These are phyloP conservation scores for Branchipolynoe longqiensis DNA, from an alignment of 2,888 invertebrate species.

Conservation along the genomic window DNA sequence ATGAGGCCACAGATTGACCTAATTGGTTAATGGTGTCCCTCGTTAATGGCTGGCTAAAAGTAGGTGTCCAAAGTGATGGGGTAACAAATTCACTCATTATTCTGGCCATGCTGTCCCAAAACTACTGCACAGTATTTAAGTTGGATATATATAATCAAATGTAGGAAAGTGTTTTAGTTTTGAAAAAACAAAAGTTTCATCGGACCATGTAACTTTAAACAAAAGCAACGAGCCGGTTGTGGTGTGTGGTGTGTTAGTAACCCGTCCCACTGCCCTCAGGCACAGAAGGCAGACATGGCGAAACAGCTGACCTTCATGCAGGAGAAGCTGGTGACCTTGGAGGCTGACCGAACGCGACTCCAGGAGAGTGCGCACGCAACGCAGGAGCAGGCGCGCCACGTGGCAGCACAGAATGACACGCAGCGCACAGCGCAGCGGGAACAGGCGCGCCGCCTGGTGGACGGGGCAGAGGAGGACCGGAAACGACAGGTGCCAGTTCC, in stretches of 20 bases:
- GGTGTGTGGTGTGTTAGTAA: background rate
- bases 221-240: no score
- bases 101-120: no score
- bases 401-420: constrained; percentile 58
- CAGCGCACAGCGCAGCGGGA: constrained; percentile 40
- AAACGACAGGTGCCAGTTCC: constrained; percentile 69
- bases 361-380: constrained; percentile 65
- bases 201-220: no score
- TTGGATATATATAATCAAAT: no score
- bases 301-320: constrained; percentile 66
- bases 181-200: no score
- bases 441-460: constrained; percentile 69
- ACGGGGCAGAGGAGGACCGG: constrained; percentile 72
- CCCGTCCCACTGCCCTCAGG: constrained; percentile 20
- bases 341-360: constrained; percentile 72
- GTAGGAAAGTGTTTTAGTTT: no score
- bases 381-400: constrained; percentile 67
- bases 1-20: no score
- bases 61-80: no score
- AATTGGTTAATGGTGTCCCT: no score
- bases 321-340: constrained; percentile 70
- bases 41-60: no score
- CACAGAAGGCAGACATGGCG: constrained; percentile 8
- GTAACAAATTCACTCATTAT: no score
- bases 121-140: no score